Conservation (phyloP, 2,113 vertebrate species). For the Felis chaus region DNA sequence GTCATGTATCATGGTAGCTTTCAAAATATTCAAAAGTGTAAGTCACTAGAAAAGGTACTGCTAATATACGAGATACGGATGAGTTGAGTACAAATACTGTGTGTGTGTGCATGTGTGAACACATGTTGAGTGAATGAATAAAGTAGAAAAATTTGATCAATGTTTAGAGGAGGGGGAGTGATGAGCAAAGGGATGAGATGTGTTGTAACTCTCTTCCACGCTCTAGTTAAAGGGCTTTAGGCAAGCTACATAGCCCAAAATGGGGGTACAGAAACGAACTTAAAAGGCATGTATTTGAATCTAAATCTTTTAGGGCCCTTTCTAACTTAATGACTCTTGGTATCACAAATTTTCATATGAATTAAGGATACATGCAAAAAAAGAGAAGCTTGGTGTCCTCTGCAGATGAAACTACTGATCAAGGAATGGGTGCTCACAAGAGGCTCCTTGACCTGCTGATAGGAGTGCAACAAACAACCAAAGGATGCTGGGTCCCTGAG, state of each 20-base stretch:
- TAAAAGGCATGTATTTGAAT: neutral
- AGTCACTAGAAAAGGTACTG: neutral
- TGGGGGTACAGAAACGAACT: accelerated
- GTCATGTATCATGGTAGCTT: neutral
- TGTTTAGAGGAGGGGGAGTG: neutral
- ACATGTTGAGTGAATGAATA: neutral
- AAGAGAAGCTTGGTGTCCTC: neutral
- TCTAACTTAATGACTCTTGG: neutral
- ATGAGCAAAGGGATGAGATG: neutral
- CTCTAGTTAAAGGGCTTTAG: neutral
- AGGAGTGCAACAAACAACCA: neutral
- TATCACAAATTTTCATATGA: neutral
- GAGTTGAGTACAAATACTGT: neutral
- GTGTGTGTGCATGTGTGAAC: accelerated
- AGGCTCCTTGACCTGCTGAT: neutral
- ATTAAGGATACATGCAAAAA: neutral
- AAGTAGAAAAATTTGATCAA: neutral
- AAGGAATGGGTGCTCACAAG: neutral
- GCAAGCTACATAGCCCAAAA: neutral
- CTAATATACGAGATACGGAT: neutral
- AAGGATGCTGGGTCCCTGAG: too few species aligned
- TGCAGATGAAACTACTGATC: neutral
- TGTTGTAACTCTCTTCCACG: neutral
- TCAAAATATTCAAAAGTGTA: neutral
- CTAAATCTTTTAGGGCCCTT: neutral